Evolutionary conservation across 2,113 vertebrate genomes (phyloP), one percentile per base, ranked within the genome.

Genomic region (Thamnaconus septentrionalis): DNA sequence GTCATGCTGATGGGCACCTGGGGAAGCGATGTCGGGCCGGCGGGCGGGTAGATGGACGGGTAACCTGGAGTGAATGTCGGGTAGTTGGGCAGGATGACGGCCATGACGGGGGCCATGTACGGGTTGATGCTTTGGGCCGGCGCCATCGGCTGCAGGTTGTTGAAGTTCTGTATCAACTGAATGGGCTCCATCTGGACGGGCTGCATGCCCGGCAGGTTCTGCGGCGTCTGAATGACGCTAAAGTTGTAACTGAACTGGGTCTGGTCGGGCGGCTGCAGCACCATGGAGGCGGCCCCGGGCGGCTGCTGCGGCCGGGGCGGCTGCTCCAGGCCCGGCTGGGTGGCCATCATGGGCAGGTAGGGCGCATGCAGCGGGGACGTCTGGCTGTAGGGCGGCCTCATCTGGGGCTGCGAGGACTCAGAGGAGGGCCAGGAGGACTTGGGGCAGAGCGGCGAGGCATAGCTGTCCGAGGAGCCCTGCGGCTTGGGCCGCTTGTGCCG

Each of bases 401-500:
- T 66, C 5, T 70, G 83, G 3, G 82, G 89, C 44, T 31, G 82
- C 6, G 92, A 90, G 8, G 85, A 68, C 11, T 90, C 80, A 0
- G 91, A 85, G 3, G 91, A 89, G 56, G 84, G 80, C 82, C 91
- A 86, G 40, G 85, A 89, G 47, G 88, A 89, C 55, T 89, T 40
- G 3, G 71, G 85, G 8, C 56, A 81, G 5, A 80, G 78, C 11
- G 41, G 85, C 1, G 83, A 82, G 41, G 77, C 61, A 1, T 79
- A 88, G 73, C 82, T 88, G 73, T 88, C 88, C 0, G 71, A 89
- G 0, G 88, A 91, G 42, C 64, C 82, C 3, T 84, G 90, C 7
- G 82, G 81, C 76, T 94, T 96, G 71, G 91, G 87, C 0, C 84
- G 81, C 75, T 90, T 95, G 85, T 86, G 87, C 80, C 88, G 92